A percentile compares a stretch with the other conserved stretches of the same genome.
phyloP scores from a whole-genome alignment of 2,113 vertebrate species.

The Ciconia maguari region DNA sequence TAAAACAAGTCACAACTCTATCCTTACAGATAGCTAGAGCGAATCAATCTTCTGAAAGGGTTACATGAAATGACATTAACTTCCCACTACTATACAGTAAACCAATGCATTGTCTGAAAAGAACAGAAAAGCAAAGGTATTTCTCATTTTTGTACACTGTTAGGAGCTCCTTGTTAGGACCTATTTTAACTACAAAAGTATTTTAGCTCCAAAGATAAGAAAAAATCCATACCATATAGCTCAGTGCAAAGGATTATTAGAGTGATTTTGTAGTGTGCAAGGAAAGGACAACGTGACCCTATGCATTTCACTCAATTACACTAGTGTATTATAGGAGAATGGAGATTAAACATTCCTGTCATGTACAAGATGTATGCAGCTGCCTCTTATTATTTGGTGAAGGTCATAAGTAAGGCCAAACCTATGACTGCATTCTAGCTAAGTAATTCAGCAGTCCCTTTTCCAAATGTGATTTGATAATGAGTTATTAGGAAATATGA shows the following conservation, averaged over 20 bases:
- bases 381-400: conserved; percentile 28
- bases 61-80: background rate
- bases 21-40: background rate
- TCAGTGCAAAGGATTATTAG: background rate
- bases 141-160: background rate
- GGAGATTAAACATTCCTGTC: conserved; percentile 28
- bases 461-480: conserved; percentile 12
- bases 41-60: background rate
- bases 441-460: background rate
- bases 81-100: background rate
- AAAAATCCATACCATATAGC: background rate
- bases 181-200: background rate
- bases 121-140: background rate
- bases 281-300: background rate
- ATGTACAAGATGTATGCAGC: background rate
- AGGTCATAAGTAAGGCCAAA: conserved; percentile 45
- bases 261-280: background rate
- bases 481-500: background rate
- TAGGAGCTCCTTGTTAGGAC: background rate
- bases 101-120: background rate
- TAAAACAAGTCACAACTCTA: background rate
- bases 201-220: background rate
- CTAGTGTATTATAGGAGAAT: background rate
- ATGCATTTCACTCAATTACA: conserved; percentile 6
- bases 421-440: background rate